Percentiles rank a stretch among this genome's conserved stretches.
Conservation (phyloP, 1,140 invertebrate species). For the Mya arenaria region DNA sequence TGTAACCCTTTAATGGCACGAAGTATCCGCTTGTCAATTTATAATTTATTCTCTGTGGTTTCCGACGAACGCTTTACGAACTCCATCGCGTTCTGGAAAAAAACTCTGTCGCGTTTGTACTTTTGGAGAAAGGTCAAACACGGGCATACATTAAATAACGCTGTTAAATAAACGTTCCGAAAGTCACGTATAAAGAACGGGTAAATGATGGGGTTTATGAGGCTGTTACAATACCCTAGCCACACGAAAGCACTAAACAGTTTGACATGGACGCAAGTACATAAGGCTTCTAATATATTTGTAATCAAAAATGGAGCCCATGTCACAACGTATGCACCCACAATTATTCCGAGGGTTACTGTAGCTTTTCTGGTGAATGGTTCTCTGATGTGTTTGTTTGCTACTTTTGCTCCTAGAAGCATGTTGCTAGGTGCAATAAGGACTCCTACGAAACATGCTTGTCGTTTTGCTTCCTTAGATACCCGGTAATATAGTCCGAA, state of each 20-base stretch:
- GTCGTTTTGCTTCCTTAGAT: conserved; percentile 74
- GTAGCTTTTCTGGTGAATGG: conserved; percentile 76
- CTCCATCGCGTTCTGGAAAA: no score
- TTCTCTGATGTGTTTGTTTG: conserved; percentile 70
- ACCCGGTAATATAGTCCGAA: conserved; percentile 73
- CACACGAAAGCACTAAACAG: conserved; percentile 83
- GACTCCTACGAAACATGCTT: conserved; percentile 70
- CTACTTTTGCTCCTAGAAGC: conserved; percentile 69
- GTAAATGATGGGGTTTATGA: conserved; percentile 99
- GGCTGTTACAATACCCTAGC: conserved; percentile 97
- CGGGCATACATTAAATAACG: conserved; percentile 65
- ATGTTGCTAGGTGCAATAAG: conserved; percentile 70
- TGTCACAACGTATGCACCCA: conserved; percentile 93
- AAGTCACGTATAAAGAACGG: conserved; percentile 99
- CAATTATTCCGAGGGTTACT: conserved; percentile 77
- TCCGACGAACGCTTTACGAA: no score
- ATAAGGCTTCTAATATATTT: conserved; percentile 96
- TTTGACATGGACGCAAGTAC: conserved; percentile 82
- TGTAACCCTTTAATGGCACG: no score
- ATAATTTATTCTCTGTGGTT: no score
- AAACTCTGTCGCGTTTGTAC: conserved; percentile 41
- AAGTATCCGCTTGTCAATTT: no score
- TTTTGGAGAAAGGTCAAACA: conserved; percentile 57
- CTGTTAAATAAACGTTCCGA: conserved; percentile 89
- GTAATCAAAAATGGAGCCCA: conserved; percentile 99